Base-by-base conservation (phyloP, 1,140 invertebrate species). In the Habropoda laboriosa region DNA sequence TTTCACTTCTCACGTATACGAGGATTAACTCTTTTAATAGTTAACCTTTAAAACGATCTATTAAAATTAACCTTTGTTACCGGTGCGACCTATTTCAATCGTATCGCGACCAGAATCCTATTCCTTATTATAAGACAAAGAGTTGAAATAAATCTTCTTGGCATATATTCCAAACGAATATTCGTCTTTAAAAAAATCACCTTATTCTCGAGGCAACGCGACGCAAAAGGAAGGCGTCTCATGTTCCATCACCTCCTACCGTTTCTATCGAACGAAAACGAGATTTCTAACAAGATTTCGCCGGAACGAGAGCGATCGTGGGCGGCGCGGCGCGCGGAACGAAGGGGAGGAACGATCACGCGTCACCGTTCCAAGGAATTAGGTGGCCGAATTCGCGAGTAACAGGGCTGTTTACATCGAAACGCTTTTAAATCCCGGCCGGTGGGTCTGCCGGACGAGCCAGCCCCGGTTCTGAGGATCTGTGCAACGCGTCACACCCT, bases 391-490 rank as follows among this genome's bases (percentile, higher is more conserved):
- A 83, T 77, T 70, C 57, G 66, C 72, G 80, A 82, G 64, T 82
- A 75, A 81, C 81, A 80, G 45, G 68, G 55, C 68, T 88, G 87
- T 90, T 90, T 87, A 90, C 87, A 87, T 86, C 75, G 85, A 87
- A 90, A 90, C 85, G 82, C 90, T 91, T 88, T 91, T 87, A 90
- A 90, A 90, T 89, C 85, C 77, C 42, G 42, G 68, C 42, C 58
- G 45, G 45, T 67, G 45, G 58, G 30, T 38, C 73, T 53, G 51
- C 21, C 51, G 63, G 30, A 24, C 24, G 13, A 27, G n/a, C 32
- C 55, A 67, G 66, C 21, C 42, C 58, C 66, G 27, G 35, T 71
- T 76, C 72, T 60, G 51, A 64, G 79, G 70, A 75, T 67, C 53
- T 47, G 24, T 80, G 68, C 53, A 27, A 45, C 71, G 40, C 64